Base-by-base conservation (phyloP, 2,797 vertebrate genomes). In the Schizothorax lantsangensis region DNA sequence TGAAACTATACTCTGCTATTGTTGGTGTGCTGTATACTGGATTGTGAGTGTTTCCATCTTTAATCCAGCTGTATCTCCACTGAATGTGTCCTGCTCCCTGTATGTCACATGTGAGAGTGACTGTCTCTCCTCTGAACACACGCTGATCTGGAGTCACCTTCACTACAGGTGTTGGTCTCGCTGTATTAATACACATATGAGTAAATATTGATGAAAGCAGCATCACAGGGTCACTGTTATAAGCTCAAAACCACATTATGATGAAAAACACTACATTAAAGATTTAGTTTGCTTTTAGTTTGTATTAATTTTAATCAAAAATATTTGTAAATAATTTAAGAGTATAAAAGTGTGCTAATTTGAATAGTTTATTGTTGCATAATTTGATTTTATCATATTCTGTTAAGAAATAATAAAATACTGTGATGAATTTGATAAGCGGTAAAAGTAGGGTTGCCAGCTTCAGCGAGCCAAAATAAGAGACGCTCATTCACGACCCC, bases 121-220 rank as follows among this genome's bases (percentile, higher is more conserved):
- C 87, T 19, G 0, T 88, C 66, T 88, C 73, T 83, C 54, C 80
- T 3, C 2, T 83, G 74, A 83, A 86, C 71, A 83, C 62, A 2
- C 10, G 72, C 14, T 15, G 33, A 83, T 71, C 33, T 40, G 81
- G 36, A 2, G 4, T 38, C 40, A 83, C 47, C 38, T 26, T 59
- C 49, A 57, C 2, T 49, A 9, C 14, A 43, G 81, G 33, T 23
- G 23, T 11, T 11, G 10, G 45, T 45, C 11, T 69, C 9, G 0
- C 68, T 81, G 6, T 45, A 45, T 45, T 11, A 45, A 59, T 2
- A 45, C 21, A n/a, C 40, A 68, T 5, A 47, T 52, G 14, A 33
- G 14, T 14, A 71, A 1, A 82, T 36, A 40, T 52, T 73, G 40
- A 73, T 5, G 15, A 17, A 52, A 52, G 11, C 15, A 17, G 15